Evolutionary conservation across 2,888 invertebrate genomes (phyloP).

Genomic region (Drosophila aldrichi): DNA sequence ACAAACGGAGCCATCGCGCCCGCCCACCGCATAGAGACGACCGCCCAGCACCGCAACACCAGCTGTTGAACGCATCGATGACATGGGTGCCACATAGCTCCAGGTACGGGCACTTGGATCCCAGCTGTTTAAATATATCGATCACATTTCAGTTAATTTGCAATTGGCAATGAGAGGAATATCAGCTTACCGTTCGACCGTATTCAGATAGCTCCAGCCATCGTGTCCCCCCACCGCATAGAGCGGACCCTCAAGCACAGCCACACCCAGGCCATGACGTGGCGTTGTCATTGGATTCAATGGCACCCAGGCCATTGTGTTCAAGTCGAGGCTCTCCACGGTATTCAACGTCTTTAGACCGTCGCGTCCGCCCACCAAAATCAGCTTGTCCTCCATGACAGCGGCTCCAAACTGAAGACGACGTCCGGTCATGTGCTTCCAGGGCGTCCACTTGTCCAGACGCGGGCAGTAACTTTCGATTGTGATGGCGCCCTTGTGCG

Average conservation of each 20-base stretch:
- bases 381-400: conserved; percentile 91
- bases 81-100: conserved; percentile 96
- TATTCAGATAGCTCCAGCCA: conserved; percentile 93
- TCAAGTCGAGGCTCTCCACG: conserved; percentile 94
- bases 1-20: conserved; percentile 96
- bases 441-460: conserved; percentile 84
- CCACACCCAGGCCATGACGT: conserved; percentile 92
- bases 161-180: neutral
- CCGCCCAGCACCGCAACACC: conserved; percentile 94
- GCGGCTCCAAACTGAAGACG: conserved; percentile 97
- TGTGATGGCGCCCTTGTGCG: conserved; percentile 94
- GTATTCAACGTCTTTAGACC: conserved; percentile 97
- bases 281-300: conserved; percentile 96
- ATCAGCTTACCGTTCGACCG: conserved; percentile 90
- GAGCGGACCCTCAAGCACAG: conserved; percentile 91
- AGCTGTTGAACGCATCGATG: conserved; percentile 92
- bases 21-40: conserved; percentile 96
- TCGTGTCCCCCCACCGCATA: conserved; percentile 98
- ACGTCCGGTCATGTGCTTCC: conserved; percentile 86
- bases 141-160: neutral
- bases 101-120: conserved; percentile 95
- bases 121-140: conserved; percentile 87
- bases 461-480: conserved; percentile 92
- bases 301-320: conserved; percentile 91
- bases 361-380: conserved; percentile 96